Evolutionary conservation across 2,113 vertebrate genomes (phyloP).

Genomic region (Pteruthius melanotis): DNA sequence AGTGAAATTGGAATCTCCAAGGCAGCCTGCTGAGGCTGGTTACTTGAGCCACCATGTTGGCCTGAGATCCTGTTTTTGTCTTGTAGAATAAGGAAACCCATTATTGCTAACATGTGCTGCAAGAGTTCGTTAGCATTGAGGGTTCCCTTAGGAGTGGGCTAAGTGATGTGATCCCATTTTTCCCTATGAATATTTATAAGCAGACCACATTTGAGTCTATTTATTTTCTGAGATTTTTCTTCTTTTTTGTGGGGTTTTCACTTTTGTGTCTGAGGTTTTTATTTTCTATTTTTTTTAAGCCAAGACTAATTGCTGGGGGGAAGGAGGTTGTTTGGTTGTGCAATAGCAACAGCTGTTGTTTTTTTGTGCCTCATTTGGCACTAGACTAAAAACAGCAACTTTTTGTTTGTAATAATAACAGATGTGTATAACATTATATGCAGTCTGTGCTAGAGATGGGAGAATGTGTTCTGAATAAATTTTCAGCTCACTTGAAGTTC

Average conservation of each 20-base stretch:
- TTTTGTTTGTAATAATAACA: slow-evolving; percentile 78
- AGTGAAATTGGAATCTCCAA: slow-evolving; percentile 33
- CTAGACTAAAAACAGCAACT: slow-evolving; percentile 68
- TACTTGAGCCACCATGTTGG: slow-evolving; percentile 69
- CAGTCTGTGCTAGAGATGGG: slow-evolving; percentile 58
- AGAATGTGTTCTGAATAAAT: slow-evolving; percentile 61
- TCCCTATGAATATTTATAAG: slow-evolving; percentile 77
- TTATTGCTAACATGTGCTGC: slow-evolving; percentile 75
- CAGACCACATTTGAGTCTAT: slow-evolving; percentile 62
- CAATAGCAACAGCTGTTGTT: slow-evolving; percentile 78
- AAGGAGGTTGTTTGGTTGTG: slow-evolving; percentile 68
- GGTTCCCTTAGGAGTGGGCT: slow-evolving; percentile 64
- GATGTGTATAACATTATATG: slow-evolving; percentile 77
- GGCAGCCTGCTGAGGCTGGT: slow-evolving; percentile 50
- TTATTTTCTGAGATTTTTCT: slow-evolving; percentile 42
- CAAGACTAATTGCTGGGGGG: slow-evolving; percentile 67
- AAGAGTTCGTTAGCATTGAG: slow-evolving; percentile 64
- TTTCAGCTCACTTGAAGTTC: slow-evolving; percentile 60
- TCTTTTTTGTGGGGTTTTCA: slow-evolving; percentile 67
- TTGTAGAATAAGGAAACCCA: slow-evolving; percentile 74
- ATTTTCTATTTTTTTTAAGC: slow-evolving; percentile 62
- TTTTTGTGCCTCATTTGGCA: slow-evolving; percentile 75
- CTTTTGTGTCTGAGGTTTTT: slow-evolving; percentile 72
- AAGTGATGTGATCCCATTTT: slow-evolving; percentile 73
- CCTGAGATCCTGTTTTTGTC: slow-evolving; percentile 66